phyloP scores from a whole-genome alignment of 2,797 vertebrate species.

The Cirrhinus mrigala region DNA sequence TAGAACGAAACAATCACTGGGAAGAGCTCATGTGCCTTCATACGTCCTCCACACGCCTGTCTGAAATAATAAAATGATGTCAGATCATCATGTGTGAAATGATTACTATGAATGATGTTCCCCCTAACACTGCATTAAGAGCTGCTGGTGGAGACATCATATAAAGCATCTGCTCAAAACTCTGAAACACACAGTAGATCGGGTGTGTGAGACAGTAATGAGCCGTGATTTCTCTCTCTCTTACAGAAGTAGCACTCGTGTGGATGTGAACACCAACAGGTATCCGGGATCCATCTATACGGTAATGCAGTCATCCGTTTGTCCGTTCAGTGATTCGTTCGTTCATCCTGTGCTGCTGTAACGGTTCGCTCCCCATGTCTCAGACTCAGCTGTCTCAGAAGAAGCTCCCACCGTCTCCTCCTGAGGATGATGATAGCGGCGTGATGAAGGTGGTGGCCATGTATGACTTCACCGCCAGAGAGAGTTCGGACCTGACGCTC shows the following conservation, averaged over 20 bases:
- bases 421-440: slow-evolving; percentile 65
- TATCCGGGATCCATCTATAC: slow-evolving; percentile 49
- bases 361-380: neutral
- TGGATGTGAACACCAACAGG: slow-evolving; percentile 65
- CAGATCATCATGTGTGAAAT: neutral
- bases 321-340: neutral
- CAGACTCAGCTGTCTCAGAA: slow-evolving; percentile 78
- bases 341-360: neutral
- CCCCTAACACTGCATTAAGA: too few relatives aligned
- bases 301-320: slow-evolving; percentile 52
- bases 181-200: too few relatives aligned
- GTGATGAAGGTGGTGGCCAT: slow-evolving; percentile 80
- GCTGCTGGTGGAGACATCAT: too few relatives aligned
- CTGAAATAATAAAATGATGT: neutral
- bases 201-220: too few relatives aligned
- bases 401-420: slow-evolving; percentile 82
- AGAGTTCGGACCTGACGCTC: slow-evolving; percentile 80
- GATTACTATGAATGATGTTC: too few relatives aligned
- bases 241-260: slow-evolving; percentile 65
- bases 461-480: slow-evolving; percentile 84
- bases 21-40: too few relatives aligned
- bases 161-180: too few relatives aligned
- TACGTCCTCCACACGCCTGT: neutral
- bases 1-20: neutral
- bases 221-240: neutral